phyloP scores from a whole-genome alignment of 1,140 invertebrate species.

The Hyles euphorbiae region DNA sequence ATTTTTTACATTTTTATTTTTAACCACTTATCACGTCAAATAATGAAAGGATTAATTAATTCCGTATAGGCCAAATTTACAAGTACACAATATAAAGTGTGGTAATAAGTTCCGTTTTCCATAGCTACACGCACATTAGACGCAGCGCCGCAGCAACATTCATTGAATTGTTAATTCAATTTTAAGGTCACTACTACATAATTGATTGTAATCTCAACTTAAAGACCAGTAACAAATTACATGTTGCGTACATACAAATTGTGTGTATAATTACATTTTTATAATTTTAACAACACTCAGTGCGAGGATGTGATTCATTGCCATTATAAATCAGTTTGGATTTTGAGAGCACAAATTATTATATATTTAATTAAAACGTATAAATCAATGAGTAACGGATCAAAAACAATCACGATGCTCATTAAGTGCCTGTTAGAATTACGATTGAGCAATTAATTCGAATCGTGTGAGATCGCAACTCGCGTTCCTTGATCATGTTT shows the following conservation, averaged over 20 bases:
- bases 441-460: background rate
- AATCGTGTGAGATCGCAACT: too few relatives aligned
- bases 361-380: constrained; percentile 3
- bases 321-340: constrained; percentile 16
- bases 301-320: constrained; percentile 18
- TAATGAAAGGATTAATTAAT: too few relatives aligned
- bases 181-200: constrained; percentile 26
- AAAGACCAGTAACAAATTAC: constrained; percentile 32
- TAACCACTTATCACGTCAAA: too few relatives aligned
- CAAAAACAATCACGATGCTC: constrained; percentile 2
- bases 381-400: background rate
- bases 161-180: constrained; percentile 22
- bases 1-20: too few relatives aligned
- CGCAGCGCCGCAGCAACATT: background rate
- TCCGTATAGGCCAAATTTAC: too few relatives aligned
- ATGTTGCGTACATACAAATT: constrained; percentile 19
- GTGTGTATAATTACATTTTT: constrained; percentile 22
- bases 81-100: too few relatives aligned
- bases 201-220: constrained; percentile 25
- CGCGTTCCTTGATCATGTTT: too few relatives aligned
- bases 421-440: background rate
- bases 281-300: constrained; percentile 13
- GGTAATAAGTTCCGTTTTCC: constrained; percentile 13
- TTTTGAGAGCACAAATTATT: constrained; percentile 2
- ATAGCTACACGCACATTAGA: background rate